Evolutionary conservation across 2,797 vertebrate species (phyloP).

Genomic region (Halcyon chelicuti): DNA sequence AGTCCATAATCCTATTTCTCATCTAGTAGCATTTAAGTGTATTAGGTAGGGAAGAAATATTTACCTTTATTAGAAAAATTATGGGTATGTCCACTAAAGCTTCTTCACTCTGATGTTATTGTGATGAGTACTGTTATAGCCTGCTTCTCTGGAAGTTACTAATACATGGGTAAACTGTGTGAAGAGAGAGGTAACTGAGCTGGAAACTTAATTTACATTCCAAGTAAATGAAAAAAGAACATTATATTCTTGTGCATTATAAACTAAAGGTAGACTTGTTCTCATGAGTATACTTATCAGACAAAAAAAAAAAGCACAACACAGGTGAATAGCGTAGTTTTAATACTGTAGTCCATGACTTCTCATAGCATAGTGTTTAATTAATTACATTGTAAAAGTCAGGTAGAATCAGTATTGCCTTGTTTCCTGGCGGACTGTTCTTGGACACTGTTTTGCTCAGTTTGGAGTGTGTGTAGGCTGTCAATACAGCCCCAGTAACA

Average conservation of each 20-base stretch:
- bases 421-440: neutral
- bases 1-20: neutral
- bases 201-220: neutral
- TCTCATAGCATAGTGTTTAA: constrained; percentile 52
- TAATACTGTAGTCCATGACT: constrained; percentile 45
- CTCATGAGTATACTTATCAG: constrained; percentile 52
- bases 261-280: neutral
- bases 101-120: neutral
- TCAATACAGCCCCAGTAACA: neutral
- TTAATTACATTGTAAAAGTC: constrained; percentile 49
- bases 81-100: neutral
- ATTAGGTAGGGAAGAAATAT: neutral
- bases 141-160: neutral
- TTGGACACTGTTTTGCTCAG: neutral
- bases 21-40: neutral
- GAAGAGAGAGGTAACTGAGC: neutral
- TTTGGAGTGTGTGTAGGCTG: neutral
- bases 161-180: neutral
- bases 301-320: constrained; percentile 40
- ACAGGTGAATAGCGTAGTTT: constrained; percentile 43
- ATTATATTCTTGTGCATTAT: neutral
- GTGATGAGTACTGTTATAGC: neutral
- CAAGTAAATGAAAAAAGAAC: neutral
- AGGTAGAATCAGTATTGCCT: neutral
- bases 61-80: neutral